phyloP scores from a whole-genome alignment of 2,797 vertebrate species.

The Aldrovandia affinis region DNA sequence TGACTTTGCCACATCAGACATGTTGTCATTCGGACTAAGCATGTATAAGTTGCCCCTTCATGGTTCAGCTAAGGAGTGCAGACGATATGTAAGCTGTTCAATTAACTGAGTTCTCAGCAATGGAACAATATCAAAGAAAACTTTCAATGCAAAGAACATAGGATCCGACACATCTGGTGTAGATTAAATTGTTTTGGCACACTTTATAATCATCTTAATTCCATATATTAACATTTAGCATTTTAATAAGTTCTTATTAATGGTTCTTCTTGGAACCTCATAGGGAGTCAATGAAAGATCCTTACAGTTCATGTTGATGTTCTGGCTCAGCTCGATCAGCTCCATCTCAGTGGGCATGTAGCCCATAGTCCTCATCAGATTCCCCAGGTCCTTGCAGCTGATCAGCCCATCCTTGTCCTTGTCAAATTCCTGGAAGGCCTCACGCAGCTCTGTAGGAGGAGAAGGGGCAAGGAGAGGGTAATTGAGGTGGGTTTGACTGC shows the following conservation, averaged over 20 bases:
- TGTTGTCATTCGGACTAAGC: not conserved
- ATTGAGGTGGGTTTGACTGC: not conserved
- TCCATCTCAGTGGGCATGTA: conserved; percentile 99
- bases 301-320: conserved; percentile 79
- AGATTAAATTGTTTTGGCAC: no score
- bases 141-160: no score
- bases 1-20: not conserved
- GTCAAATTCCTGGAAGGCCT: conserved; percentile 92
- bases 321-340: conserved; percentile 92
- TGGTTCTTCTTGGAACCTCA: no score
- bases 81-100: no score
- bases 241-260: no score
- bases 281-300: not conserved
- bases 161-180: no score
- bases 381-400: conserved; percentile 91
- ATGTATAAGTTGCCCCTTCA: not conserved
- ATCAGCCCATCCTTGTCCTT: conserved; percentile 91
- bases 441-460: conserved; percentile 81
- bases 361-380: conserved; percentile 96
- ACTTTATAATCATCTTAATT: no score
- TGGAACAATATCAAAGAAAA: not conserved
- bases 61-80: not conserved
- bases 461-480: not conserved
- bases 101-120: no score
- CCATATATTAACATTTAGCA: no score